Base-by-base conservation (phyloP, 2,888 invertebrate species). In the Pharmacophagus antenor region DNA sequence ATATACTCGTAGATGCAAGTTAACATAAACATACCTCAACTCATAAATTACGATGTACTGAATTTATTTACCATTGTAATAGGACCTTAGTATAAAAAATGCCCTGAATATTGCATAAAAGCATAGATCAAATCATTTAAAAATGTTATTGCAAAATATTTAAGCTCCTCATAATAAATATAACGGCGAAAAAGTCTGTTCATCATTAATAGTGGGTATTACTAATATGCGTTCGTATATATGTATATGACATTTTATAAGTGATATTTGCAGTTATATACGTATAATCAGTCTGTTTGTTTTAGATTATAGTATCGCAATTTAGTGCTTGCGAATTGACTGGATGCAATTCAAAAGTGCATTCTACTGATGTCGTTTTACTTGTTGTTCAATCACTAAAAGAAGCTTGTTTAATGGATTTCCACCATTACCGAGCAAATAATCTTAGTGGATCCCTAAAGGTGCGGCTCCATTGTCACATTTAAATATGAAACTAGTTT, bases 371-470 rank as follows among this genome's bases (percentile, higher is more conserved):
- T 79, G 79, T 82, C 83, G 82, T 82, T 86, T 79, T 80, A 77
- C 75, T 76, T 74, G 73, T 81, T 83, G 85, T 87, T 84, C 84
- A 85, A 88, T 88, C 88, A 85, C 87, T 88, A 88, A 89, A 88
- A 88, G 88, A 84, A 83, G 82, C 85, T 85, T 80, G 85, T 89
- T 87, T 89, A 90, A 89, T 89, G 89, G 88, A 88, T 89, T 88
- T 89, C 87, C 85, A 87, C 87, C 86, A 88, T 90, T 88, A 88
- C 87, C 82, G 85, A 84, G 83, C 85, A 87, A 88, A 89, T 89
- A 89, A 88, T 88, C 88, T 84, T 80, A 84, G 82, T 83, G 79
- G 83, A 83, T 80, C 77, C 71, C 65, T 84, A 81, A 84, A 76
- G 76, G 66, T 69, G 75, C 66, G 72, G 49, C 56, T 73, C 74